Evolutionary conservation across 2,888 invertebrate genomes (phyloP).

Genomic region (Nycteola revayana): DNA sequence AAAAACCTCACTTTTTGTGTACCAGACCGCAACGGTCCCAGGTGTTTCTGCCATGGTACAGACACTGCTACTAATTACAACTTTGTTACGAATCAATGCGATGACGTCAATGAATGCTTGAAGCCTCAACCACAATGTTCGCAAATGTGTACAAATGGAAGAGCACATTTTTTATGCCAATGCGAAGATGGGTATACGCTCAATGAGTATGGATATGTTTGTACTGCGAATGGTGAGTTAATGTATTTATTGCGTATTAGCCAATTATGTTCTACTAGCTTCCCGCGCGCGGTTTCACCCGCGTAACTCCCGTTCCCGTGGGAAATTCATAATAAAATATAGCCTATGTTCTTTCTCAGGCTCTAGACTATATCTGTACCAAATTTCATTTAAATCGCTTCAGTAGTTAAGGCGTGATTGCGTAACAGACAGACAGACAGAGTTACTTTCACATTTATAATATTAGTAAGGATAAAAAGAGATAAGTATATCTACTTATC

Average conservation of each 20-base stretch:
- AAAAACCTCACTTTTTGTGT: slow-evolving; percentile 41
- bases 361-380: too few species aligned
- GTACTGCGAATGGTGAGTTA: slow-evolving; percentile 54
- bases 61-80: slow-evolving; percentile 57
- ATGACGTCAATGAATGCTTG: slow-evolving; percentile 85
- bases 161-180: slow-evolving; percentile 82
- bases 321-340: too few species aligned
- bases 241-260: neutral
- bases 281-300: too few species aligned
- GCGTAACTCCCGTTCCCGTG: too few species aligned
- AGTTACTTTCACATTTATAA: too few species aligned
- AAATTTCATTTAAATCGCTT: too few species aligned
- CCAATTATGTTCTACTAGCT: too few species aligned
- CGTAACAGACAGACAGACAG: too few species aligned
- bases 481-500: too few species aligned
- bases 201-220: slow-evolving; percentile 45
- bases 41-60: slow-evolving; percentile 80
- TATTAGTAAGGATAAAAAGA: too few species aligned
- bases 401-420: too few species aligned
- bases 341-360: too few species aligned
- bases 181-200: slow-evolving; percentile 78
- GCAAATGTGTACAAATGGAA: slow-evolving; percentile 84
- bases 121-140: slow-evolving; percentile 84
- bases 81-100: slow-evolving; percentile 55
- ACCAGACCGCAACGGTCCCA: slow-evolving; percentile 51